These are phyloP conservation scores for Nesidiocoris tenuis DNA, from an alignment of 2,888 invertebrate species.

Conservation along the genomic window DNA sequence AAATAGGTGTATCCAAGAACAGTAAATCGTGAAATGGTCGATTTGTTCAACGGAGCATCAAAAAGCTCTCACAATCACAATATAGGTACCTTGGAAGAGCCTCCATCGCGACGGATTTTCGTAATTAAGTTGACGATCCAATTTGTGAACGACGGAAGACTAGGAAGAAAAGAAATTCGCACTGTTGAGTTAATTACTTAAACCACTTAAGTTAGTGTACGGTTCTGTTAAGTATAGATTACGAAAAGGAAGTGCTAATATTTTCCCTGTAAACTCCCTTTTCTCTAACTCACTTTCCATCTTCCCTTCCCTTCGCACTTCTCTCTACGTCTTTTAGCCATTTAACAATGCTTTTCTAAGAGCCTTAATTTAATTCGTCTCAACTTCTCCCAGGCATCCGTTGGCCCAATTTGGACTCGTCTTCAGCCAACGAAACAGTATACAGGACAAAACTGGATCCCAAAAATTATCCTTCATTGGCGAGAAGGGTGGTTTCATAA, in stretches of 20 bases:
- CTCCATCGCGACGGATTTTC: constrained; percentile 1
- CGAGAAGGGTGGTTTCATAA: too few species aligned
- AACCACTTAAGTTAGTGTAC: constrained; percentile 15
- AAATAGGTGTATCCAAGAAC: neutral
- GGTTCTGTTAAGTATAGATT: constrained; percentile 15
- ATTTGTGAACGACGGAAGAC: constrained; percentile 12
- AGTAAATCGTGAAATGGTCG: neutral
- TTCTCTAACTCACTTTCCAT: neutral
- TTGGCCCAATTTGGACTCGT: too few species aligned
- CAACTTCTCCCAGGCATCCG: too few species aligned
- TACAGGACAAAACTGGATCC: too few species aligned
- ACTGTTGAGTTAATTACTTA: constrained; percentile 20
- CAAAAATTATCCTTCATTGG: too few species aligned
- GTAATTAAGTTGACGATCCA: constrained; percentile 19
- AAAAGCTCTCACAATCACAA: constrained; percentile 20
- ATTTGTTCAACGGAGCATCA: constrained; percentile 16
- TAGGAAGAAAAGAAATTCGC: neutral
- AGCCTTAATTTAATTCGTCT: too few species aligned
- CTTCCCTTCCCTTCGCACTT: neutral
- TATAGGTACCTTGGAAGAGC: neutral
- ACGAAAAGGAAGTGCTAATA: constrained; percentile 17
- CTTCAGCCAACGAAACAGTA: too few species aligned
- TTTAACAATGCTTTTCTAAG: neutral
- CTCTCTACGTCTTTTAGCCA: neutral
- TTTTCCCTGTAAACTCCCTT: neutral